Base-by-base conservation (phyloP, 2,113 vertebrate genomes). In the Bubo blakistoni region DNA sequence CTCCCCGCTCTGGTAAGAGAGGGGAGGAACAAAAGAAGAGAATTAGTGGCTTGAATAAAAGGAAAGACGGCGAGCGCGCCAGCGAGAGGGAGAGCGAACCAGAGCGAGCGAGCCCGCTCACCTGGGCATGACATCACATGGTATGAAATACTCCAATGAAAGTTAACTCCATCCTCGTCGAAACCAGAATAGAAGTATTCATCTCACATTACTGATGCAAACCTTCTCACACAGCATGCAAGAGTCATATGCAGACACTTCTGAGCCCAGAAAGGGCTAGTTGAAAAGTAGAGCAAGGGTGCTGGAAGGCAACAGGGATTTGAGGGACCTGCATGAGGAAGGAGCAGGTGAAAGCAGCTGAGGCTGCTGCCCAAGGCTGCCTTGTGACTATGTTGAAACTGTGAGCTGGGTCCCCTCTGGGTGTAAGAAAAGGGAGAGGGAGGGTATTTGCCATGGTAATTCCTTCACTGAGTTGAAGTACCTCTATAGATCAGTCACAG, bases 401-500 rank as follows among this genome's bases (percentile, higher is more conserved):
- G 10, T 6, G 2, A 25, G 16, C 0, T 42, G 49, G 4, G 5
- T 57, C 17, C 15, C 36, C 29, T 62, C 15, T 0, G 2, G 54
- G 13, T 52, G 20, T 70, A n/a, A 80, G 73, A 54, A 76, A 34
- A 47, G 11, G 38, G 34, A 63, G 42, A 29, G 14, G 25, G 21
- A 69, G 5, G 15, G 7, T 29, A 24, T 54, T 81, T 59, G 51
- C 40, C 51, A 5, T 9, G 20, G 34, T 17, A 55, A 20, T 9
- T 70, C n/a, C n/a, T 74, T 44, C 38, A 20, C 3, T 7, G 20
- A 11, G 11, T 58, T 52, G 55, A 62, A 73, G 10, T 10, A 36
- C 6, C 7, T 46, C 36, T 18, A 2, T 2, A 65, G 34, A 40
- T 70, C 42, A 84, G 16, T 13, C 30, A 54, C 29, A 59, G 22